Base-by-base conservation (phyloP, 2,797 vertebrate species). In the Pantherophis vulpinus region DNA sequence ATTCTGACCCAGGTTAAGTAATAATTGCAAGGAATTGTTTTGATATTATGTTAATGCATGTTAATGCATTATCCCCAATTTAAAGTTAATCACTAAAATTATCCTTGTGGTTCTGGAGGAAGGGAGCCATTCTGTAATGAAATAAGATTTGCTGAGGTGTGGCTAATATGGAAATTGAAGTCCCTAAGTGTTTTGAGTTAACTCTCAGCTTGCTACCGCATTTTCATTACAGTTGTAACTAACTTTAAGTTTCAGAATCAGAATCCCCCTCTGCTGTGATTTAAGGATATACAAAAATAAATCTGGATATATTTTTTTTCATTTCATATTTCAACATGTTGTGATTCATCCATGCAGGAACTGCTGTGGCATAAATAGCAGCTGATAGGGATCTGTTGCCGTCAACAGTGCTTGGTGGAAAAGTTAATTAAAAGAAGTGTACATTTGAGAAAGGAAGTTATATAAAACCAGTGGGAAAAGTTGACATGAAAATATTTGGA, bases 71-170 rank as follows among this genome's bases (percentile, higher is more conserved):
- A 97, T 96, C 95, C 94, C 94, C 96, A 97, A 97, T 97, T 98
- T 97, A 97, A 97, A 97, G 96, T 97, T 97, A 97, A 98, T 97
- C 97, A 97, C 96, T 89, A 96, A 97, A 97, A 97, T 97, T 97
- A 96, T 94, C 7, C 0, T 87, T 95, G 95, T 94, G 91, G 92
- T 96, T 97, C 96, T 95, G 94, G n/a, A 12, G 58, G 23, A 2
- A 51, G 51, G 87, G 97, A 97, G 96, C 96, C 60, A 88, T 37
- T 16, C 55, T 70, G 94, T 96, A 97, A 97, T 96, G 96, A 95
- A 97, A 94, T 96, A 97, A 96, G 97, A 94, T 96, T 95, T 97
- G 95, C 93, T 95, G 97, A 97, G 95, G 96, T 97, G 96, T 97
- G 96, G 96, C 97, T 96, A 97, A 97, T 93, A 88, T 47, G 95